A percentile compares a stretch with the other conserved stretches of the same genome.
Evolutionary conservation across 2,113 vertebrate species (phyloP).

Genomic region (Cinclus cinclus): DNA sequence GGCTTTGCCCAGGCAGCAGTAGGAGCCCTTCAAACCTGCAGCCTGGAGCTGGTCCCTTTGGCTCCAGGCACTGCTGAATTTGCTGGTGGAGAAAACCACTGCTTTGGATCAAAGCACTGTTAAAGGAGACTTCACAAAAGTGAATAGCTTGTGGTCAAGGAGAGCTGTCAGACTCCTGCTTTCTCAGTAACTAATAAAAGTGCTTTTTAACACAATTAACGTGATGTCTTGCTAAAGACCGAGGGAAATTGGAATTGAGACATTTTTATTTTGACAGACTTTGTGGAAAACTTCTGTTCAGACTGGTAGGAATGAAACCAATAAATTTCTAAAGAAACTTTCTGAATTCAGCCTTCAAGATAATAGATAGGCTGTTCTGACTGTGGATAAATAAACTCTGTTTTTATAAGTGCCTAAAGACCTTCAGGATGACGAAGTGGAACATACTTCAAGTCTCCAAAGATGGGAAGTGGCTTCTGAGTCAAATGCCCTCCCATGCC

Average conservation of each 20-base stretch:
- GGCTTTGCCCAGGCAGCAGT: background rate
- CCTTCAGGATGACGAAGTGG: slow-evolving; percentile 52
- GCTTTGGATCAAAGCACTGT: slow-evolving; percentile 4
- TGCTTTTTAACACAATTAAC: slow-evolving; percentile 52
- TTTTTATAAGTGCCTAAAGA: slow-evolving; percentile 56
- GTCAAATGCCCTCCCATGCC: slow-evolving; percentile 53
- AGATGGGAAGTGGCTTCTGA: slow-evolving; percentile 68
- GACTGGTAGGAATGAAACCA: slow-evolving; percentile 58
- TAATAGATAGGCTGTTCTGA: slow-evolving; percentile 65
- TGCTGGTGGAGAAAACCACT: slow-evolving; percentile 49
- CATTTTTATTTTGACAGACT: slow-evolving; percentile 52
- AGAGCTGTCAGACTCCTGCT: slow-evolving; percentile 49
- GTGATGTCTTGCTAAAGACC: slow-evolving; percentile 34
- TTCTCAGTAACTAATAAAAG: slow-evolving; percentile 56
- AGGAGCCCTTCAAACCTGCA: slow-evolving; percentile 16
- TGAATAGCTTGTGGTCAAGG: slow-evolving; percentile 44
- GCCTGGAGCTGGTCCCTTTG: slow-evolving; percentile 36
- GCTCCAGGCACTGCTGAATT: slow-evolving; percentile 48
- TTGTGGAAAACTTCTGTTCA: slow-evolving; percentile 56
- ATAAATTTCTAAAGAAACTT: slow-evolving; percentile 57
- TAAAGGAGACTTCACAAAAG: slow-evolving; percentile 40
- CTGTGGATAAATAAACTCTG: slow-evolving; percentile 57
- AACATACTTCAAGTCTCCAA: slow-evolving; percentile 64
- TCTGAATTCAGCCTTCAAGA: slow-evolving; percentile 45
- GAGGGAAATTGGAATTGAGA: slow-evolving; percentile 51